Evolutionary conservation across 2,113 vertebrate species (phyloP), one percentile per base, ranked within the genome.

Genomic region (Galbula dea): DNA sequence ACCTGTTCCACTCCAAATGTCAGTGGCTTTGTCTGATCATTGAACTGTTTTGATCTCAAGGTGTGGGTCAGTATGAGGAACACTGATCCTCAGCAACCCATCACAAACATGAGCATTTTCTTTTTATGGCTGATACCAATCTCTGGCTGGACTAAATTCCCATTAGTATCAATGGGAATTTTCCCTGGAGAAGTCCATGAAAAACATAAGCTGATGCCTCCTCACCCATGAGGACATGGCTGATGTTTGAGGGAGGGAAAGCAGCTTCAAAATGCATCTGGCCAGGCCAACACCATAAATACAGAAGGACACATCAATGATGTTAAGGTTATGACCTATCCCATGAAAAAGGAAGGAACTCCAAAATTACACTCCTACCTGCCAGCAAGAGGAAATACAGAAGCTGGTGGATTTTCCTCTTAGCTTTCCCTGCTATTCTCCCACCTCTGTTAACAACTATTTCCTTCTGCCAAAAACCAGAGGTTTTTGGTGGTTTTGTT

Each of bases 281-380:
- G 75, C 69, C 76, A 68, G 65, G 65, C 66, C 75, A 45, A 61
- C 3, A 27, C 84, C 83, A 86, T 95, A 83, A 92, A 89, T 61
- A 91, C 59, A 68, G 45, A 79, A 62, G 83, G 74, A 83, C 79
- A 71, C 54, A 52, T 88, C 67, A 93, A 94, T 74, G 86, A 82
- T 69, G 73, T 59, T 54, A 29, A 71, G 93, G 89, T 95, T 87
- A 68, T 0, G 88, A 92, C 86, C 94, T 65, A 74, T 18, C 26
- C 24, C 54, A 36, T 77, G 71, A 83, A 83, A 96, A 85, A 95
- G 91, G 94, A 97, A 96, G 92, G 93, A 96, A 94, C 74, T 96
- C 80, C 86, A 77, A 82, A 94, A 78, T 91, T 83, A 88, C 62
- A 91, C 73, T 65, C 83, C 66, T 90, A 95, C 89, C 94, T 96